Percentiles rank a stretch among this genome's conserved stretches.
Conservation (phyloP, 1,140 invertebrate species). For the Dendrolimus kikuchii region DNA sequence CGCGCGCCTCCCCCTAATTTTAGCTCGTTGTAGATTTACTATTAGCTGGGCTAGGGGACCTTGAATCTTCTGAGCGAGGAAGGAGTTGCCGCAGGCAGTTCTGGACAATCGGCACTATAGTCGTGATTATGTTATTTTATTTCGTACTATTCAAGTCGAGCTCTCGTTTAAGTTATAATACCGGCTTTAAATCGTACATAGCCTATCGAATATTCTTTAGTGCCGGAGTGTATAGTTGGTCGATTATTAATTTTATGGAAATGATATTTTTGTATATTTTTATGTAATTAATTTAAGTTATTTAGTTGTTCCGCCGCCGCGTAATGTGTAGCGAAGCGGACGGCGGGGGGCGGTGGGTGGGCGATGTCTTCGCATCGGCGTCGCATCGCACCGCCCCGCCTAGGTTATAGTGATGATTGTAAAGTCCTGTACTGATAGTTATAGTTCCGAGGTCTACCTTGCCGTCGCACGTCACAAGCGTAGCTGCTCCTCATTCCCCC, state of each 20-base stretch:
- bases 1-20: constrained; percentile 43
- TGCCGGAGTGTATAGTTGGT: constrained; percentile 67
- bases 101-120: constrained; percentile 70
- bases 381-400: constrained; percentile 28
- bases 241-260: constrained; percentile 67
- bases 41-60: constrained; percentile 70
- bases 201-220: constrained; percentile 63
- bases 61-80: constrained; percentile 64
- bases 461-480: constrained; percentile 65
- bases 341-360: constrained; percentile 44
- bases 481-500: constrained; percentile 69
- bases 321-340: constrained; percentile 28
- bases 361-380: constrained; percentile 35
- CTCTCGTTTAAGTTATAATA: constrained; percentile 67
- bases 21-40: constrained; percentile 69
- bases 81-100: constrained; percentile 64
- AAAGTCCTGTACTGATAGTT: constrained; percentile 67
- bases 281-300: constrained; percentile 68
- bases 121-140: constrained; percentile 64
- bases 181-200: constrained; percentile 64
- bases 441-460: constrained; percentile 61
- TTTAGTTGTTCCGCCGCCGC: constrained; percentile 54
- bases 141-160: constrained; percentile 61
- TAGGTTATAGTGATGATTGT: constrained; percentile 69
- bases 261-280: constrained; percentile 72